These are phyloP conservation scores for Syrrhaptes paradoxus DNA, from an alignment of 2,113 vertebrate species.

Conservation along the genomic window DNA sequence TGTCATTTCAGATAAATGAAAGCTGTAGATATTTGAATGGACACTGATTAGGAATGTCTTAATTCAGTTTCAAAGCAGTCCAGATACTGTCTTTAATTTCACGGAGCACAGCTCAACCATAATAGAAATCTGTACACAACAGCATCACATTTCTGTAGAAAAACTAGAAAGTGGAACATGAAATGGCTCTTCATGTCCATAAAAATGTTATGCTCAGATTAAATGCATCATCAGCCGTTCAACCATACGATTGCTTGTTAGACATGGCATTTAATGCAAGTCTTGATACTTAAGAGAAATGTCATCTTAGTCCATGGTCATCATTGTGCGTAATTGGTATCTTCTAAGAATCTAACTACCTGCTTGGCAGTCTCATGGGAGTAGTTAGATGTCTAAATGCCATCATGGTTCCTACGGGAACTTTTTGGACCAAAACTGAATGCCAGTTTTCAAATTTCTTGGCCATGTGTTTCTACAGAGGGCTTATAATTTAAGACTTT, in stretches of 20 bases:
- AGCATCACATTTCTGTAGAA: not conserved
- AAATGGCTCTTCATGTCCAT: not conserved
- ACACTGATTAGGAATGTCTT: not conserved
- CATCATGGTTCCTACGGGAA: not conserved
- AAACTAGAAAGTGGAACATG: not conserved
- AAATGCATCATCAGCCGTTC: not conserved
- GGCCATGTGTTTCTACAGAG: not conserved
- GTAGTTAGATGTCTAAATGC: not conserved
- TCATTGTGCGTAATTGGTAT: not conserved
- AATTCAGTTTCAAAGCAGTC: not conserved
- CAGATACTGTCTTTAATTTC: not conserved
- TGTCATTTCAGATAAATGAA: not conserved
- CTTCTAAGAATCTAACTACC: not conserved
- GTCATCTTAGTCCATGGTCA: not conserved
- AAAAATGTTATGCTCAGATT: not conserved
- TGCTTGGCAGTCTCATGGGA: not conserved
- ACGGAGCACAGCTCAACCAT: not conserved
- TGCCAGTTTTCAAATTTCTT: not conserved
- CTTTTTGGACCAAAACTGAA: not conserved
- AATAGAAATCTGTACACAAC: not conserved
- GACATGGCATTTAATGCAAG: not conserved
- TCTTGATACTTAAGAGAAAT: constrained; percentile 22
- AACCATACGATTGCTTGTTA: not conserved
- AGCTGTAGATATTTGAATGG: not conserved
- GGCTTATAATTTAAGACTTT: not conserved